Percentiles rank a stretch among this genome's conserved stretches.
These are phyloP conservation scores for Drosophila mulleri DNA, from an alignment of 2,888 invertebrate genomes.

Conservation along the genomic window DNA sequence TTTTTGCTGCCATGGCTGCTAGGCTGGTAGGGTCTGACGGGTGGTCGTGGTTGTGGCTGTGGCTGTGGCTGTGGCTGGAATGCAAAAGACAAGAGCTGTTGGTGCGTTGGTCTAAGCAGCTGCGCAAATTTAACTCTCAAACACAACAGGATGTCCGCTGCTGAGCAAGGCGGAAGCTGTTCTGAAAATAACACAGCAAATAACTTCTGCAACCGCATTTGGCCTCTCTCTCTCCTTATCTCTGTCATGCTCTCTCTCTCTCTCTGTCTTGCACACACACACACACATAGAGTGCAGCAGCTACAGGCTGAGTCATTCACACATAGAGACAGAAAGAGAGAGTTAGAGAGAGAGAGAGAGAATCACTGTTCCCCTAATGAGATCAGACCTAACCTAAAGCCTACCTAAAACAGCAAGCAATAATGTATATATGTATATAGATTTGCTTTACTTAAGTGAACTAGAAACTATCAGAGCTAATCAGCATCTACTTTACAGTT, in stretches of 20 bases:
- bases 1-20: no score
- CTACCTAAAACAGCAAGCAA: no score
- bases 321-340: background rate
- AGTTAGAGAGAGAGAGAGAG: background rate
- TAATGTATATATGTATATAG: no score
- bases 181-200: conserved; percentile 82
- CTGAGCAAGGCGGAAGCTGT: conserved; percentile 74
- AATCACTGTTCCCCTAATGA: conserved; percentile 18
- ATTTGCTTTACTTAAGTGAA: background rate
- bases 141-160: conserved; percentile 74
- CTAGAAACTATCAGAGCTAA: no score
- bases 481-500: no score
- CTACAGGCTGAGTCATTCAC: conserved; percentile 12
- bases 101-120: conserved; percentile 49
- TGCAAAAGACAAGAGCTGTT: conserved; percentile 33
- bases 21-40: background rate
- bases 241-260: background rate
- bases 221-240: conserved; percentile 44
- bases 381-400: conserved; percentile 21
- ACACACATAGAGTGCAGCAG: conserved; percentile 5
- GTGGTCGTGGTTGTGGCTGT: background rate
- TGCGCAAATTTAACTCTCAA: conserved; percentile 75
- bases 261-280: conserved; percentile 1
- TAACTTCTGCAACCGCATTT: conserved; percentile 80
- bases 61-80: background rate